A percentile compares a stretch with the other conserved stretches of the same genome.
phyloP scores from a whole-genome alignment of 1,140 invertebrate genomes.

The Copidosoma floridanum region DNA sequence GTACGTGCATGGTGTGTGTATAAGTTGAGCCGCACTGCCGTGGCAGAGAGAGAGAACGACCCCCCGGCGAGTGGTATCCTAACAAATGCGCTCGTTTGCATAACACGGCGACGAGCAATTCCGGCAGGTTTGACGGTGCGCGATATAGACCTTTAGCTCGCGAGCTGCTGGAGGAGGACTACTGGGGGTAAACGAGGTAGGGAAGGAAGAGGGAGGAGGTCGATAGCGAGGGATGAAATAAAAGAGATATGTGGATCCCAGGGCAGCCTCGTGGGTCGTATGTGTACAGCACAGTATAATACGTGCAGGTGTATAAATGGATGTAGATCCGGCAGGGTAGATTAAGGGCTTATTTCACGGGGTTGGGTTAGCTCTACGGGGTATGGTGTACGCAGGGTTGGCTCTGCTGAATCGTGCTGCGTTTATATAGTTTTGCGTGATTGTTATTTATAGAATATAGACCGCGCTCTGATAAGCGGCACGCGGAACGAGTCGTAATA shows the following conservation, averaged over 20 bases:
- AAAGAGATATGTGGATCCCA: no score
- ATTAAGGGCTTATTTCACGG: constrained; percentile 10
- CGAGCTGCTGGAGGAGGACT: constrained; percentile 25
- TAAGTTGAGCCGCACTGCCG: constrained; percentile 5
- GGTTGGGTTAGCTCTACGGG: not conserved
- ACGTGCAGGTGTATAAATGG: not conserved
- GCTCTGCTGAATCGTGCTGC: no score
- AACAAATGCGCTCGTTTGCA: constrained; percentile 58
- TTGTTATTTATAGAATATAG: no score
- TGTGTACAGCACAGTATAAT: no score
- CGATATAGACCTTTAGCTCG: constrained; percentile 54
- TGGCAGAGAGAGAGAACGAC: constrained; percentile 45
- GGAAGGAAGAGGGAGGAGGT: constrained; percentile 41
- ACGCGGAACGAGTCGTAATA: no score
- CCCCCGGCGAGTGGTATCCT: constrained; percentile 53
- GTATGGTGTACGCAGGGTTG: no score
- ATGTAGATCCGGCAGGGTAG: constrained; percentile 5
- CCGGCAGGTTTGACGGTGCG: constrained; percentile 57
- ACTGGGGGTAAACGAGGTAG: constrained; percentile 35
- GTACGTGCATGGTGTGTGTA: no score
- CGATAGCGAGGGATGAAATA: not conserved
- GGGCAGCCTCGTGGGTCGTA: not conserved
- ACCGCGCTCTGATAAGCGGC: no score
- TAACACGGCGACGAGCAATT: constrained; percentile 59
- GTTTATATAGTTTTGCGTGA: no score